phyloP scores from a whole-genome alignment of 2,888 invertebrate species.

The Eristalinus sepulchralis region DNA sequence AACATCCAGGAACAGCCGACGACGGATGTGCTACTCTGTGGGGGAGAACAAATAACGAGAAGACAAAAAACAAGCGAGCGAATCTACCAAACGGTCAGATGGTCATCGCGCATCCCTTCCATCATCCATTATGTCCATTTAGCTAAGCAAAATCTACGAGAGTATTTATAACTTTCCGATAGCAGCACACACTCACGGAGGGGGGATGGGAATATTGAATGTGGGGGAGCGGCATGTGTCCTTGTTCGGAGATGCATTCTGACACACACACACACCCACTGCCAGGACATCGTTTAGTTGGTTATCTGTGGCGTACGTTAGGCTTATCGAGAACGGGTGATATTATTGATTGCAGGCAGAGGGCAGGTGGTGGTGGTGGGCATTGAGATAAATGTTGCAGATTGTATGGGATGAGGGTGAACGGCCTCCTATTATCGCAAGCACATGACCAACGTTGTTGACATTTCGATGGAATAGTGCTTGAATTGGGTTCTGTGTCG shows the following conservation, averaged over 20 bases:
- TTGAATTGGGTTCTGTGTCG: conserved; percentile 2
- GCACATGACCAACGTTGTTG: conserved; percentile 4
- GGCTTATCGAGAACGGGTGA: conserved; percentile 20
- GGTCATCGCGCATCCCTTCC: conserved; percentile 62
- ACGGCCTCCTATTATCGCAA: neutral
- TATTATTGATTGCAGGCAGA: conserved; percentile 47
- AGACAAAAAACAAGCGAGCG: conserved; percentile 12
- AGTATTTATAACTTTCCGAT: conserved; percentile 60
- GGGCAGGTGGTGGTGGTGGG: neutral
- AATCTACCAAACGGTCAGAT: conserved; percentile 46
- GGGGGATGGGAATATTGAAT: no score
- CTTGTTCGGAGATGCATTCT: conserved; percentile 44
- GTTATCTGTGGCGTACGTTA: conserved; percentile 29
- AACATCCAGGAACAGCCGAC: neutral
- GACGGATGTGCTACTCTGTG: neutral
- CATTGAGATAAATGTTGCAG: conserved; percentile 3
- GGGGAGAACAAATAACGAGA: neutral
- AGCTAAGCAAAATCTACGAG: conserved; percentile 35
- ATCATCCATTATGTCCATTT: conserved; percentile 54
- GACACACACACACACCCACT: neutral
- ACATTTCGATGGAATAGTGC: neutral
- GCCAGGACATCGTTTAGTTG: conserved; percentile 11
- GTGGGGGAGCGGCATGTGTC: neutral
- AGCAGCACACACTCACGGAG: neutral
- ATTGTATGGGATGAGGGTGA: neutral